Percentiles rank a stretch among this genome's conserved stretches.
Conservation (phyloP, 2,113 vertebrate species). For the Carettochelys insculpta region DNA sequence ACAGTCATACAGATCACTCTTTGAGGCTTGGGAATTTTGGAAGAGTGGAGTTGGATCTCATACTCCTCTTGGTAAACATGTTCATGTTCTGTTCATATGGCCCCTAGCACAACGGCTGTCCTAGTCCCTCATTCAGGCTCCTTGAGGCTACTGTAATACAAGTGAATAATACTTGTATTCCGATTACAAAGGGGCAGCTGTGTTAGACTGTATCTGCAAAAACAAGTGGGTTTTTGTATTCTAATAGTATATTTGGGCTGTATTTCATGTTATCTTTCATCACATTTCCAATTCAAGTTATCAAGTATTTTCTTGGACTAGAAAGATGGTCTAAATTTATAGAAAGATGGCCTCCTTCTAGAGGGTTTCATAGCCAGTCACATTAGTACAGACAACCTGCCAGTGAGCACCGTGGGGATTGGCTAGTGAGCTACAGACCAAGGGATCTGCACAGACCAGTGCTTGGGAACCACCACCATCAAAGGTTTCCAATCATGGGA, state of each 20-base stretch:
- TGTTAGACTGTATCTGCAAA: too few species aligned
- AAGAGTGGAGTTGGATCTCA: neutral
- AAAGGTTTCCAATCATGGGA: neutral
- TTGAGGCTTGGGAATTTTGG: neutral
- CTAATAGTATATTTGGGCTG: neutral
- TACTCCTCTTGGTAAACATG: slow-evolving; percentile 8
- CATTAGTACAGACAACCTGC: neutral
- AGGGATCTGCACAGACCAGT: neutral
- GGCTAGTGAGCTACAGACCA: neutral
- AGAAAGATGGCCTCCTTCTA: neutral
- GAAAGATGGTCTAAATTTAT: neutral
- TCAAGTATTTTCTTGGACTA: neutral
- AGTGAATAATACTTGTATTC: neutral
- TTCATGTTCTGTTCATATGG: neutral
- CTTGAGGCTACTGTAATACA: neutral
- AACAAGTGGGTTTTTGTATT: too few species aligned
- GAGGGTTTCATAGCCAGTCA: neutral
- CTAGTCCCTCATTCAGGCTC: neutral
- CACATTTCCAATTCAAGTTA: neutral
- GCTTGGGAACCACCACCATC: neutral
- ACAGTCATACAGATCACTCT: slow-evolving; percentile 6
- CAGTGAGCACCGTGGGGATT: neutral
- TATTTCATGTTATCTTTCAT: neutral
- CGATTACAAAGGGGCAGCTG: too few species aligned
- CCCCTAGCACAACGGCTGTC: neutral